Conservation (phyloP, 2,888 invertebrate genomes). For the Leptopterna dolabrata region DNA sequence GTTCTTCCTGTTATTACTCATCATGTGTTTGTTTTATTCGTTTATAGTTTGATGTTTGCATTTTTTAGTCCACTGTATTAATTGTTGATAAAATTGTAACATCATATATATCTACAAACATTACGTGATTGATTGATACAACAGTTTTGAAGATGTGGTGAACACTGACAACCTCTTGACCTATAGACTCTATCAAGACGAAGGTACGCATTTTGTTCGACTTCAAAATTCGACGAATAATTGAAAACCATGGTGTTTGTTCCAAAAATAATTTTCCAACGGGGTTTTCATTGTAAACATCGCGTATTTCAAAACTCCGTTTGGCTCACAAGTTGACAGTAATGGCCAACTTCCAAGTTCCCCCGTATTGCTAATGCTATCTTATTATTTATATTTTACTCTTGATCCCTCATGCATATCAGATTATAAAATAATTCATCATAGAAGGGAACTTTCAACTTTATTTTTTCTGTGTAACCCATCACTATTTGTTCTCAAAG, state of each 20-base stretch:
- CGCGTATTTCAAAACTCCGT: background rate
- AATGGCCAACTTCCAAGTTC: background rate
- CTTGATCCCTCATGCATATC: constrained; percentile 53
- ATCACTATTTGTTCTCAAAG: constrained; percentile 27
- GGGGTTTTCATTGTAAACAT: background rate
- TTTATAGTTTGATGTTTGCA: background rate
- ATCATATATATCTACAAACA: background rate
- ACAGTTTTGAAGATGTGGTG: background rate
- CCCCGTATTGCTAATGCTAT: constrained; percentile 53
- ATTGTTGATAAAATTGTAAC: background rate
- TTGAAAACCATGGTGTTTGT: background rate
- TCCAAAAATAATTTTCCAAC: background rate
- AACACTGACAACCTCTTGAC: background rate
- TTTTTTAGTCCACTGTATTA: background rate
- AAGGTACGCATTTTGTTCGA: background rate
- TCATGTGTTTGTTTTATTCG: background rate
- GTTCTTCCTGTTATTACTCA: background rate
- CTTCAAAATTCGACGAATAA: background rate
- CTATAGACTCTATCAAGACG: background rate
- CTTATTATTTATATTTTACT: constrained; percentile 49
- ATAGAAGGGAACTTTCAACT: constrained; percentile 44
- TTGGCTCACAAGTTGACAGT: background rate
- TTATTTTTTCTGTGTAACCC: background rate
- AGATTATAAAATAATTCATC: constrained; percentile 50
- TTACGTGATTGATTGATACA: no score